phyloP scores from a whole-genome alignment of 2,113 vertebrate species.

The Xiphias gladius region DNA sequence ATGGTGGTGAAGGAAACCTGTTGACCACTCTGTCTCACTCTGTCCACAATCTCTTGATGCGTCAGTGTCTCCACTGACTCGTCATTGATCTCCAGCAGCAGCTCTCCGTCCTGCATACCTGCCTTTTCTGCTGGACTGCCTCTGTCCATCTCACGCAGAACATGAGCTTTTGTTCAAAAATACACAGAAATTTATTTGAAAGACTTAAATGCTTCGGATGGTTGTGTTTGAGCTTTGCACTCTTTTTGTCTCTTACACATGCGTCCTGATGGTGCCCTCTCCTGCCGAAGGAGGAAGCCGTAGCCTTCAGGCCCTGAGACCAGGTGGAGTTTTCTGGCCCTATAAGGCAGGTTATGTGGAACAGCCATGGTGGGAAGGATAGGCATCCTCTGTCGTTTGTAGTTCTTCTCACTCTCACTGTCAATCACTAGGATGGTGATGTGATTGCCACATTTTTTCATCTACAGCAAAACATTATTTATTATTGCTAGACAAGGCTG shows the following conservation, averaged over 20 bases:
- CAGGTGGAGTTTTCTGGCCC: slow-evolving; percentile 83
- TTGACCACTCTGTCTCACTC: slow-evolving; percentile 84
- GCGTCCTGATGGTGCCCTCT: slow-evolving; percentile 76
- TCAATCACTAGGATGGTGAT: slow-evolving; percentile 91
- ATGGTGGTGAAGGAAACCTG: slow-evolving; percentile 87
- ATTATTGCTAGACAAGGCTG: not conserved
- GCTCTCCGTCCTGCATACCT: slow-evolving; percentile 91
- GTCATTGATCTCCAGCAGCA: slow-evolving; percentile 92
- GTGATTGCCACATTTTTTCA: slow-evolving; percentile 85
- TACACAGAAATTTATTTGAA: not conserved
- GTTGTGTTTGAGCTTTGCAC: not conserved
- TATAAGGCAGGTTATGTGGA: slow-evolving; percentile 85
- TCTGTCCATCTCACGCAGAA: slow-evolving; percentile 87
- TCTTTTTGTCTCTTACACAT: slow-evolving; percentile 78
- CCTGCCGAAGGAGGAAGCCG: slow-evolving; percentile 89
- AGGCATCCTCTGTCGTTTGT: slow-evolving; percentile 79
- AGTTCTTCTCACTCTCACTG: slow-evolving; percentile 85
- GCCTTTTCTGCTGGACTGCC: slow-evolving; percentile 88
- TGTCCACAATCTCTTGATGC: slow-evolving; percentile 88
- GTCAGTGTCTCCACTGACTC: slow-evolving; percentile 86
- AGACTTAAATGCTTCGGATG: not conserved
- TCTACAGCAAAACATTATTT: slow-evolving; percentile 72
- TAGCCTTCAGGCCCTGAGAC: slow-evolving; percentile 84
- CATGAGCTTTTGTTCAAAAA: slow-evolving; percentile 83
- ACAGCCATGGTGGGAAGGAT: slow-evolving; percentile 86